Base-by-base conservation (phyloP, 1,140 invertebrate species). In the Rhagoletis zephyria region DNA sequence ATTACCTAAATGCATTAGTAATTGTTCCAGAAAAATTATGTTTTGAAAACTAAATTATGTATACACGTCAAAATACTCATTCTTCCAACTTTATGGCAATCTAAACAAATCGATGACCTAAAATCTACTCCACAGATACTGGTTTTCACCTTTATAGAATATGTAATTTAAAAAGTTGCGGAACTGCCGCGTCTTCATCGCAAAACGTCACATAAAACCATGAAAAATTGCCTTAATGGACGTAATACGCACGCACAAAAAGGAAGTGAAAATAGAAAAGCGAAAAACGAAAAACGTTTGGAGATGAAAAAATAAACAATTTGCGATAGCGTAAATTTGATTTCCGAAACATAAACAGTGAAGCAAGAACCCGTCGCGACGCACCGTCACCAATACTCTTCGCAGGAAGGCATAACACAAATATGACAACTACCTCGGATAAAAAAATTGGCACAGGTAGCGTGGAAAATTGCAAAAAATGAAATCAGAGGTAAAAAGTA, bases 381-480 rank as follows among this genome's bases (percentile, higher is more conserved):
- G 56, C 7, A 81, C 74, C 74, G 48, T 51, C 48, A 67, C 16
- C 16, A 59, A 51, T 81, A 16, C 51, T 51, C 19, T 56, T 19
- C 30, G 30, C 30, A 30, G 30, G 30, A 30, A 30, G 19, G 48
- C 14, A 56, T 16, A 74, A 74, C 61, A 74, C 64, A 86, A 86
- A 65, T 85, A 48, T 9, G 14, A 56, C 48, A 42, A 51, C 45
- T 30, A 45, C 59, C 61, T 77, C 14, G n/a, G 74, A 56, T 89
- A 87, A 89, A 92, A 92, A 92, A 92, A 92, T 92, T 89, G 63
- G 88, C 90, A 92, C 91, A 92, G 91, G 91, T 92, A 92, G 91
- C 91, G 88, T 91, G 88, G 85, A 92, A 91, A 92, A 92, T 92
- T 89, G 88, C 45, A 88, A 89, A 90, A 90, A 91, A 90, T 89